Evolutionary conservation across 2,888 invertebrate species (phyloP), one percentile per base, ranked within the genome.

Genomic region (Megamerina dolium): DNA sequence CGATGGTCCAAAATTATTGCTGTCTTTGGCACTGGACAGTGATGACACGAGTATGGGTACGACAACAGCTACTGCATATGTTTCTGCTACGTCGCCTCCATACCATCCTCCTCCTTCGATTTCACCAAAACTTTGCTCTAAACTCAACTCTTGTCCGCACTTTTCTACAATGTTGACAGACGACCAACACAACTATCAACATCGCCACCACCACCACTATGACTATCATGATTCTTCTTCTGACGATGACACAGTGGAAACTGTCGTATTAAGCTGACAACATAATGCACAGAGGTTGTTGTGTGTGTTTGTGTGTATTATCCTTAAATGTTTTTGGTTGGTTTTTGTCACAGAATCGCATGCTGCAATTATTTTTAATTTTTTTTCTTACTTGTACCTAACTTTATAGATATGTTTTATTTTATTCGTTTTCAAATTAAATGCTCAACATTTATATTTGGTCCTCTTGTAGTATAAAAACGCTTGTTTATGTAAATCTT

Each of bases 241-340:
- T 41, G 41, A 39, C 12, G 43, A 30, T 26, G 18, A 48, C 39
- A 20, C 46, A 39, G 50, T 33, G 9, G 45, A 34, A n/a, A n/a
- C n/a, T 19, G 45, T 36, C 20, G 46, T 47, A 38, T 38, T 45
- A 42, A 63, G 62, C 56, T 63, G 62, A 63, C 57, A 53, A 58
- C 45, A 51, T 46, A 41, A 37, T 45, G 53, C 55, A 51, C 52
- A 52, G 56, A 62, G 62, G 63, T 64, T 57, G 55, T 56, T 31
- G n/a, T n/a, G n/a, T n/a, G n/a, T 31, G 12, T 31, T 14, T 21
- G 35, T 18, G 35, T 23, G 10, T 23, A 8, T 6, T 8, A 23
- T 23, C 6, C 23, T 23, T 23, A 23, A 23, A 23, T 23, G 6
- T 23, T 8, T 6, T 23, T 8, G 23, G 6, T 23, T 23, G 6